These are phyloP conservation scores for Drosophila teissieri DNA, from an alignment of 1,140 invertebrate species.

Conservation along the genomic window DNA sequence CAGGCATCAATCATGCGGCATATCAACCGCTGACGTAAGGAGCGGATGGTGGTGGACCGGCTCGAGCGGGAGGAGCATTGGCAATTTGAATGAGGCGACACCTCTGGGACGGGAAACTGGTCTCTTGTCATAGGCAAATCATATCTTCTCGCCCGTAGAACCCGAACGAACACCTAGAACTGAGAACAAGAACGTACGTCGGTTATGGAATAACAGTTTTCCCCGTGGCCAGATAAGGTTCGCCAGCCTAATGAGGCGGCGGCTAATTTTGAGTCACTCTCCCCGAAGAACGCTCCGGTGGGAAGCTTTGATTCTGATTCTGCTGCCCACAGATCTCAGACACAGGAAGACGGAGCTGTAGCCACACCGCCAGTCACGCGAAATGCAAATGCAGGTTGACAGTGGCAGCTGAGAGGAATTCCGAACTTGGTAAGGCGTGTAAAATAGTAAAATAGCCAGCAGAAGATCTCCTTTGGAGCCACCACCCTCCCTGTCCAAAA, in stretches of 20 bases:
- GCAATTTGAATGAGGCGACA: constrained; percentile 52
- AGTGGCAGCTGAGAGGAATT: constrained; percentile 48
- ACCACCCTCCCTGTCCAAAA: constrained; percentile 4
- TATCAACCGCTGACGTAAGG: constrained; percentile 61
- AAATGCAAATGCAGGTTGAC: constrained; percentile 77
- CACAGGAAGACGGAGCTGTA: constrained; percentile 18
- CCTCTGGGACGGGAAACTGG: constrained; percentile 43
- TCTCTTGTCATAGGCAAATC: constrained; percentile 75
- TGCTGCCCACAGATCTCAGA: constrained; percentile 30
- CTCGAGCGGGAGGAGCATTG: constrained; percentile 4
- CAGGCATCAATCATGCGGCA: constrained; percentile 82
- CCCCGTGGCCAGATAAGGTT: constrained; percentile 60
- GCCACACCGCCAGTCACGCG: constrained; percentile 58
- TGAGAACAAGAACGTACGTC: constrained; percentile 5
- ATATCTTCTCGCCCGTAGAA: constrained; percentile 43
- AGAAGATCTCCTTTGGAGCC: constrained; percentile 5
- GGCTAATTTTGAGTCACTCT: constrained; percentile 63
- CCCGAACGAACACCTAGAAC: neutral
- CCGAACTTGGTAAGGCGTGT: constrained; percentile 46
- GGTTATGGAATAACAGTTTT: constrained; percentile 31
- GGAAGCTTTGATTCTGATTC: constrained; percentile 47
- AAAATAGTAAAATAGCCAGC: constrained; percentile 66
- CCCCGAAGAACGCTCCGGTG: constrained; percentile 29
- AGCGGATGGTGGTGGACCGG: constrained; percentile 1
- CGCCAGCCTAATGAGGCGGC: constrained; percentile 67